Evolutionary conservation across 2,113 vertebrate genomes (phyloP).

Genomic region (Tachysurus fulvidraco): DNA sequence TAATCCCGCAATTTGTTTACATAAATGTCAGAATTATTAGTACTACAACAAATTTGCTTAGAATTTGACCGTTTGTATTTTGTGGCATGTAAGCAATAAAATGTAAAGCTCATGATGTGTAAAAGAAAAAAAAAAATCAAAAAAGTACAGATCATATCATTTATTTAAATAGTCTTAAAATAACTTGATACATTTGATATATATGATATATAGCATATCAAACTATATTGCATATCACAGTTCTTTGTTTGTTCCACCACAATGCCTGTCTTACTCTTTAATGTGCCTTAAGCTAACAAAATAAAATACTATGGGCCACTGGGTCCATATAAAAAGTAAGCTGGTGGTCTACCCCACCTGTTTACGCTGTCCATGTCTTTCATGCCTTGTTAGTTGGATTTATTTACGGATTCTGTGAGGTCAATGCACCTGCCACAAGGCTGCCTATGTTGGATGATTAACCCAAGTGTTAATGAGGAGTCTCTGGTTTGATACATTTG

Average conservation of each 20-base stretch:
- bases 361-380: constrained; percentile 53
- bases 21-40: too few species aligned
- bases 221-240: not conserved
- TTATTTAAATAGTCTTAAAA: too few species aligned
- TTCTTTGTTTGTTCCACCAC: not conserved
- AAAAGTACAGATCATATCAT: too few species aligned
- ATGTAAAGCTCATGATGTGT: too few species aligned
- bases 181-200: too few species aligned
- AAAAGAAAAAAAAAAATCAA: too few species aligned
- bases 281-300: constrained; percentile 47
- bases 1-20: too few species aligned
- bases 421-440: constrained; percentile 65
- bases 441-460: constrained; percentile 29
- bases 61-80: too few species aligned
- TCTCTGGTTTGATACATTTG: constrained; percentile 19
- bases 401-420: constrained; percentile 58
- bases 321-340: constrained; percentile 66
- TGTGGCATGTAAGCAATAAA: too few species aligned
- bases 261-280: constrained; percentile 31
- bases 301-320: constrained; percentile 62
- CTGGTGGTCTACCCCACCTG: constrained; percentile 70
- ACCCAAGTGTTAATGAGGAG: constrained; percentile 51
- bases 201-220: too few species aligned
- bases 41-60: too few species aligned
- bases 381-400: constrained; percentile 47